Evolutionary conservation across 2,113 vertebrate species (phyloP).

Genomic region (Argyrosomus japonicus): DNA sequence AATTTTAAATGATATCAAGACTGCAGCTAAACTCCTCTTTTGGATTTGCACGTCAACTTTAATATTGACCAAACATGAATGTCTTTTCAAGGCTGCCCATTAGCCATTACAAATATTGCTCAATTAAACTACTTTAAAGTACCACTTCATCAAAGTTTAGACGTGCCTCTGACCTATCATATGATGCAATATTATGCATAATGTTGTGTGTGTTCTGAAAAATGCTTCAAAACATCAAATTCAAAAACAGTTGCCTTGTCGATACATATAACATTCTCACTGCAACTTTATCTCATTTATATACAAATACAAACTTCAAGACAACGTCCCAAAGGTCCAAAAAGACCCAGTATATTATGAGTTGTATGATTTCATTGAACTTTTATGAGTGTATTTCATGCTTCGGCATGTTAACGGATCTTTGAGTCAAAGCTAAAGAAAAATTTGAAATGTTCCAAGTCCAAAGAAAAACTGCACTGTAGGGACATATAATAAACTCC

Average conservation of each 20-base stretch:
- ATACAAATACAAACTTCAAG: conserved; percentile 14
- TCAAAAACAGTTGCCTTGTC: not conserved
- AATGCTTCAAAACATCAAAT: conserved; percentile 2
- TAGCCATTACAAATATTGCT: not conserved
- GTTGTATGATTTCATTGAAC: not conserved
- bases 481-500: not conserved
- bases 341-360: no score
- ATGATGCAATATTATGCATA: not conserved
- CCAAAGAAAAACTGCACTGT: not conserved
- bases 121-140: not conserved
- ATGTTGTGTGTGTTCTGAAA: not conserved
- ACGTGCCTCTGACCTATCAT: not conserved
- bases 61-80: not conserved
- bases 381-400: no score
- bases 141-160: not conserved
- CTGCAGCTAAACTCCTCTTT: conserved; percentile 10
- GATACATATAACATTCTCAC: conserved; percentile 13
- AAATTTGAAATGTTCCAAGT: conserved; percentile 8
- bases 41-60: not conserved
- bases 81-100: not conserved
- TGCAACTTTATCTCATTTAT: conserved; percentile 8
- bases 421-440: conserved; percentile 1
- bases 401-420: not conserved
- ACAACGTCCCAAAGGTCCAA: not conserved
- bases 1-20: not conserved